Evolutionary conservation across 2,888 invertebrate species (phyloP), one percentile per base, ranked within the genome.

Genomic region (Halictus ligatus): DNA sequence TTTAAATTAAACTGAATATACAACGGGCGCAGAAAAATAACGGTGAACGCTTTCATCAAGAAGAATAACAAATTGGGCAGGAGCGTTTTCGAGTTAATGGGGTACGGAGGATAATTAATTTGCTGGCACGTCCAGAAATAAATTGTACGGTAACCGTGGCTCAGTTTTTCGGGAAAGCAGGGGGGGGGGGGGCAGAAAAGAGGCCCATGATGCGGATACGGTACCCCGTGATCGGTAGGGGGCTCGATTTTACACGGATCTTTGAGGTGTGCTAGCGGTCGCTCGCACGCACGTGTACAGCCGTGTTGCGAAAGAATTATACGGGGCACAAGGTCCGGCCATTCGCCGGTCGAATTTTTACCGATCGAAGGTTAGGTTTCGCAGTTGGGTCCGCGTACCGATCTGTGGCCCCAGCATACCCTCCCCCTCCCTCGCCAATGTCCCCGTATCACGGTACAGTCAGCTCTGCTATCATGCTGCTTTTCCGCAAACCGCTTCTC

Each of bases 341-440:
- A 89, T 89, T 93, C 93, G 92, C 93, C 88, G 88, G 85, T 89
- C 90, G 85, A 86, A 93, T 93, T 93, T 93, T 93, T 93, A 91
- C 89, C 90, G 79, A 91, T 91, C 89, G 92, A 92, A 93, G 93
- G 93, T 92, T 92, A 91, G 85, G 88, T 91, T 87, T 90, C 89
- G 86, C 89, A 90, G 89, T 80, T 85, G 80, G 77, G 80, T 88
- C 84, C 75, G 80, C 79, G 85, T 83, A 83, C 72, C 85, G 87
- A 86, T 87, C 87, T 80, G 43, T 86, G 86, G 83, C 78, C 87
- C 83, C 83, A 73, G 73, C 72, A 35, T 79, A 81, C 81, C 83
- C 87, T 79, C 83, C 75, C 86, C 81, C 77, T 77, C 79, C 84
- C 64, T 67, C 83, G 25, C 72, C 81, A 78, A 86, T 81, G 84